Conservation (phyloP, 2,797 vertebrate genomes). For the Lagocephalus sceleratus region DNA sequence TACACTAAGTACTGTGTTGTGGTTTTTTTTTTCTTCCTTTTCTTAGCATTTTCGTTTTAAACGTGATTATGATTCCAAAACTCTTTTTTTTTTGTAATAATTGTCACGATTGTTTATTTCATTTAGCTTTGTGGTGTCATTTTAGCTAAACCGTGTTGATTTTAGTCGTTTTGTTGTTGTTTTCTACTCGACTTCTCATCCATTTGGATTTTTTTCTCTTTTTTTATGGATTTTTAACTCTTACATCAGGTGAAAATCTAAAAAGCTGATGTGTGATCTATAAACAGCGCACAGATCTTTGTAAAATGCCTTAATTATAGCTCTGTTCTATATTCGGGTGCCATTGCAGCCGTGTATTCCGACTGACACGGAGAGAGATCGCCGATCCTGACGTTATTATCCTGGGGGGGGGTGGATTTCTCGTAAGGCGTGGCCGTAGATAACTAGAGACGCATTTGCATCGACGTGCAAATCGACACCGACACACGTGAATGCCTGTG, state of each 20-base stretch:
- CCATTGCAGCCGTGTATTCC: constrained; percentile 22
- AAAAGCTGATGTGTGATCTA: constrained; percentile 41
- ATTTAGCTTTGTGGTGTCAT: constrained; percentile 37
- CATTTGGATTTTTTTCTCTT: constrained; percentile 43
- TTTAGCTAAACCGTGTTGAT: constrained; percentile 46
- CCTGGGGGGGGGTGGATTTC: constrained; percentile 25
- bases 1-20: constrained; percentile 34
- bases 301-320: constrained; percentile 68
- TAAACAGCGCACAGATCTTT: constrained; percentile 40
- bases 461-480: constrained; percentile 26
- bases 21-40: background rate
- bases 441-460: constrained; percentile 5
- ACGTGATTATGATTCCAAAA: constrained; percentile 55
- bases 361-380: constrained; percentile 21
- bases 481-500: constrained; percentile 46
- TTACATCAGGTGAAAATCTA: constrained; percentile 30
- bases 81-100: constrained; percentile 38
- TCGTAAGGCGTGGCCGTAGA: background rate
- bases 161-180: constrained; percentile 35
- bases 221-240: constrained; percentile 31
- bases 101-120: constrained; percentile 60
- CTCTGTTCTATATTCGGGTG: constrained; percentile 28
- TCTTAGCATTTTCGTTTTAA: constrained; percentile 30
- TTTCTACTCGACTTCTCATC: constrained; percentile 45
- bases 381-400: constrained; percentile 15